Conservation (phyloP, 2,797 vertebrate genomes). For the Galago senegalensis region DNA sequence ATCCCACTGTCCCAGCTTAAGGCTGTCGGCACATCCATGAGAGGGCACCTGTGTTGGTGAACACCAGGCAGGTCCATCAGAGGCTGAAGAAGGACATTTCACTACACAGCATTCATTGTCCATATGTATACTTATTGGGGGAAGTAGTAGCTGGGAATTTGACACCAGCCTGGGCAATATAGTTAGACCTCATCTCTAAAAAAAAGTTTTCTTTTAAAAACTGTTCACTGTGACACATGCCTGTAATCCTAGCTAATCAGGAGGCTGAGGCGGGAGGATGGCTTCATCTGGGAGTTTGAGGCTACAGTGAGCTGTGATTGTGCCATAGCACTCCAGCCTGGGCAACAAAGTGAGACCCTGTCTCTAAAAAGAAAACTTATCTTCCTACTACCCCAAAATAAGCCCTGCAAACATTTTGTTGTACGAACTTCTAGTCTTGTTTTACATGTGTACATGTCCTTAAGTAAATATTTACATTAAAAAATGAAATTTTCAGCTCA, state of each 20-base stretch:
- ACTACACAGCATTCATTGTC: background rate
- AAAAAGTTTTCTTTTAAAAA: too few species aligned
- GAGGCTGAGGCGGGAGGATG: background rate
- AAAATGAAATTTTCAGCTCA: background rate
- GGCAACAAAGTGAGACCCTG: background rate
- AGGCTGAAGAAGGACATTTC: background rate
- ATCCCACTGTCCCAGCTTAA: background rate
- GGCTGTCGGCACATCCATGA: too few species aligned
- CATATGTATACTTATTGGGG: too few species aligned
- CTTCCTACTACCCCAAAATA: background rate
- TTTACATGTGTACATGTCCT: background rate
- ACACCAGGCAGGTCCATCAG: accelerated
- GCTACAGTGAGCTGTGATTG: background rate
- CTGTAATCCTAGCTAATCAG: background rate
- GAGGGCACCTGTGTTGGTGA: background rate
- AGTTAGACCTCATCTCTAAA: too few species aligned
- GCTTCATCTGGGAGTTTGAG: background rate
- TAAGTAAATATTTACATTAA: background rate
- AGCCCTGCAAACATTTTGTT: background rate
- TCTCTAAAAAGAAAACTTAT: background rate
- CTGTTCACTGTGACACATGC: too few species aligned
- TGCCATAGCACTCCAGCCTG: background rate
- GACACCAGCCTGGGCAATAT: background rate
- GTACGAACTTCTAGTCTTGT: background rate
- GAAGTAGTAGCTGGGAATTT: background rate